These are phyloP conservation scores for Cebidichthys violaceus DNA, from an alignment of 2,113 vertebrate genomes.

Conservation along the genomic window DNA sequence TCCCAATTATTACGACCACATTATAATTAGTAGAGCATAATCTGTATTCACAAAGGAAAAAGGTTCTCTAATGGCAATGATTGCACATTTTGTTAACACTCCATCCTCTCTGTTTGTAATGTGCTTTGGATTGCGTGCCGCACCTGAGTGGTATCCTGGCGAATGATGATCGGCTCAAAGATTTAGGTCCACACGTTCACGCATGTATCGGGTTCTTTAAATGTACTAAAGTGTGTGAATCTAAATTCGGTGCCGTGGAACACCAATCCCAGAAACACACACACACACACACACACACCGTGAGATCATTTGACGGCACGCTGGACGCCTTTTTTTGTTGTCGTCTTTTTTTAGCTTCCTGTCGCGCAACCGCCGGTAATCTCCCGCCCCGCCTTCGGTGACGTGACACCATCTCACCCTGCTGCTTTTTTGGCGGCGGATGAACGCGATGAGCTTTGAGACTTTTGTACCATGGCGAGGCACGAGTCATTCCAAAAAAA, in stretches of 20 bases:
- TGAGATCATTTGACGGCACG: not conserved
- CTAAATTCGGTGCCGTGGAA: not conserved
- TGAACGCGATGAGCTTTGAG: slow-evolving; percentile 37
- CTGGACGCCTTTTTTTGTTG: not conserved
- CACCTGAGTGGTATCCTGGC: not conserved
- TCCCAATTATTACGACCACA: slow-evolving; percentile 47
- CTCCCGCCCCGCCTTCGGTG: slow-evolving; percentile 18
- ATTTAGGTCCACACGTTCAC: no score
- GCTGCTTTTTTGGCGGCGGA: slow-evolving; percentile 28
- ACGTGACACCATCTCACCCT: slow-evolving; percentile 32
- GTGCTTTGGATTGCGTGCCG: not conserved
- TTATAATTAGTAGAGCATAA: slow-evolving; percentile 32
- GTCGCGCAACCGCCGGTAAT: slow-evolving; percentile 28
- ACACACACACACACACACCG: not conserved
- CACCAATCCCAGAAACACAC: not conserved
- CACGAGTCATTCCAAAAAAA: slow-evolving; percentile 41
- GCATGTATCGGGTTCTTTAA: no score
- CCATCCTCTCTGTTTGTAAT: not conserved
- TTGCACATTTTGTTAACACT: slow-evolving; percentile 19
- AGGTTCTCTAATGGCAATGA: slow-evolving; percentile 25
- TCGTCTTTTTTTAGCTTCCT: slow-evolving; percentile 1
- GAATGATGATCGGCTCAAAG: no score
- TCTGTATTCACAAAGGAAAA: slow-evolving; percentile 49
- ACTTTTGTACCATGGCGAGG: slow-evolving; percentile 30
- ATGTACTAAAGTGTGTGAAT: not conserved